These are phyloP conservation scores for Nesidiocoris tenuis DNA, from an alignment of 2,888 invertebrate genomes.

Conservation along the genomic window DNA sequence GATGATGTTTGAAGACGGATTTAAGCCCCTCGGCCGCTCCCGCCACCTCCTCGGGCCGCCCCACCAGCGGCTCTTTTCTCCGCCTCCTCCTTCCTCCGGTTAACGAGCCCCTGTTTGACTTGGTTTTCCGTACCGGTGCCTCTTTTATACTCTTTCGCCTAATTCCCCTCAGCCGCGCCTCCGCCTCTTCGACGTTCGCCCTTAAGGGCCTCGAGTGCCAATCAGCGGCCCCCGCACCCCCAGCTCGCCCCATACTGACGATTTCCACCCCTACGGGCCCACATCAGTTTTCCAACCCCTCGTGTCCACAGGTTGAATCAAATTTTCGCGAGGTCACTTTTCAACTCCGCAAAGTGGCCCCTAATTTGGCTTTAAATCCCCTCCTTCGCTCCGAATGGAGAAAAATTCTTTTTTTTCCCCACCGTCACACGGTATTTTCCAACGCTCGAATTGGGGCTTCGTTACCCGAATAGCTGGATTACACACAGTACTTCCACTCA, in stretches of 20 bases:
- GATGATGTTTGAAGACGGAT: conserved; percentile 49
- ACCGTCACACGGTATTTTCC: no score
- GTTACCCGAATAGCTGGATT: no score
- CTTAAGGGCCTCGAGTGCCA: conserved; percentile 53
- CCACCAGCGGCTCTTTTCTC: conserved; percentile 25
- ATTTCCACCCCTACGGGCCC: neutral
- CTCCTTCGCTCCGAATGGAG: conserved; percentile 1
- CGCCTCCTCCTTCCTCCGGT: conserved; percentile 11
- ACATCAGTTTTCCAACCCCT: neutral
- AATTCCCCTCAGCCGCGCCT: conserved; percentile 43
- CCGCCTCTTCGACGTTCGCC: conserved; percentile 50
- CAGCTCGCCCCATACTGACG: neutral
- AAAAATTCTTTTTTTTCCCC: no score
- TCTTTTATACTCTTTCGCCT: conserved; percentile 40
- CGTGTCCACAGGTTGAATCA: conserved; percentile 34
- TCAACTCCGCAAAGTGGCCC: conserved; percentile 34
- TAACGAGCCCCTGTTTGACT: conserved; percentile 46
- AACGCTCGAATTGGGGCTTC: no score
- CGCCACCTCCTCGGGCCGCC: neutral
- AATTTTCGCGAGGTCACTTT: conserved; percentile 32
- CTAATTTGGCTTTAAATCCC: conserved; percentile 28
- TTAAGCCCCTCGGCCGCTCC: conserved; percentile 29
- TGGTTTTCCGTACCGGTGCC: conserved; percentile 46
- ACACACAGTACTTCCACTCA: no score
- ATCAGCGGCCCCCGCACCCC: conserved; percentile 47